Evolutionary conservation across 2,113 vertebrate species (phyloP), one percentile per base, ranked within the genome.

Genomic region (Hypocryptadius cinnamomeus): DNA sequence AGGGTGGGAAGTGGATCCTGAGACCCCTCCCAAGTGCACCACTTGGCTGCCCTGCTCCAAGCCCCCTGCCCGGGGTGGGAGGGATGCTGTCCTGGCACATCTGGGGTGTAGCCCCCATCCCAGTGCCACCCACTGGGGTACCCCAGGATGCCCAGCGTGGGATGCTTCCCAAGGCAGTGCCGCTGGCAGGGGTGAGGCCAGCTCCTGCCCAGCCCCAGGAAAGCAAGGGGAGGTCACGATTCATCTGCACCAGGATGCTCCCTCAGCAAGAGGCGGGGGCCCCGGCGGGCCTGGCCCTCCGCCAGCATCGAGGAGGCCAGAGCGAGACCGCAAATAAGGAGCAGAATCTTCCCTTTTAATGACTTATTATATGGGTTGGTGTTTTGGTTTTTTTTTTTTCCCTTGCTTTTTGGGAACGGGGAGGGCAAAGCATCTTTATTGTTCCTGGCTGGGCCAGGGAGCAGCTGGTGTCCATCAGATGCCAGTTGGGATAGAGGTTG

Each of bases 301-400:
- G 89, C 96, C 96, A 96, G 95, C 86, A 7, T 65, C 2, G 53
- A 89, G 89, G 96, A 96, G 96, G 96, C 96, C 83, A 1, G 53
- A 95, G 91, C 5, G 4, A 93, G 95, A 94, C 96, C 96, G 7
- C 96, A 96, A 96, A 96, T 93, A 96, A 95, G 92, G 92, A 96
- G 94, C 96, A 96, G 96, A 96, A 95, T 96, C 96, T 96, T 96
- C 92, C 83, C 91, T 92, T 96, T 94, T 96, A 96, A 96, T 95
- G 95, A 89, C 96, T 96, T 94, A 93, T 96, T 96, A 96, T 96
- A 96, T 92, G 95, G 77, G 82, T 92, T 94, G 82, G 74, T 94
- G 92, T 89, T 88, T 88, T 89, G 59, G 1, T 27, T 48, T 48
- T 61, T 78, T 33, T 61, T 57, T 74, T 72, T 64, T 13, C 12